Base-by-base conservation (phyloP, 2,888 invertebrate species). In the Neoscelio sp. region DNA sequence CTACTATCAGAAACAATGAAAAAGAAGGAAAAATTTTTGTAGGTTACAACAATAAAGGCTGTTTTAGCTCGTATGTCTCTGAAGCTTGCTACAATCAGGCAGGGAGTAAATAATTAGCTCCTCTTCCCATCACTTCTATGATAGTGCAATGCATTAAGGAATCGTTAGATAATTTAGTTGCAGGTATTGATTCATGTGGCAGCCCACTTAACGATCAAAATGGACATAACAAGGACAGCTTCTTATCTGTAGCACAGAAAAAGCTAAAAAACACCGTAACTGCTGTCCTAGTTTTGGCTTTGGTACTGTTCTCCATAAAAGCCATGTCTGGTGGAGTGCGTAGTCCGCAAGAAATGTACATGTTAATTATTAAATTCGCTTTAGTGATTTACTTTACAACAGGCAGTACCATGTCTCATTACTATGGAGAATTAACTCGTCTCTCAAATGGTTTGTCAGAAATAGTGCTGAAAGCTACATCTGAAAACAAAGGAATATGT, bases 361-460 rank as follows among this genome's bases (percentile, higher is more conserved):
- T 62, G 62, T 62, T 62, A 46, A 62, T 62, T n/a, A 62, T 62
- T 62, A 62, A 62, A n/a, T 62, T 62, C 10, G 62, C 62, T 62
- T 62, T 62, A 62, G 62, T 62, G 62, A 62, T 62, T 62, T 62
- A 62, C 62, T 62, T 62, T 12, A 62, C 62, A 48, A 62, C 62
- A 62, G 62, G 62, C n/a, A 62, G 62, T 62, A 62, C 62, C 48
- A 65, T 65, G 65, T 65, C 65, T 52, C 65, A 65, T 65, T 65
- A 65, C 12, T 65, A 65, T 52, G 65, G 65, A 65, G 65, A 65
- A 65, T 65, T 65, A 65, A 52, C 65, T 52, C 50, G 42, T 52
- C 65, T 65, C 52, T 65, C 65, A 65, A 65, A 65, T 52, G 65
- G 65, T 65, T 65, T 65, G 65, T 65, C 65, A 52, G 65, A 65